Evolutionary conservation across 1,140 invertebrate genomes (phyloP), one percentile per base, ranked within the genome.

Genomic region (Ladona fulva): DNA sequence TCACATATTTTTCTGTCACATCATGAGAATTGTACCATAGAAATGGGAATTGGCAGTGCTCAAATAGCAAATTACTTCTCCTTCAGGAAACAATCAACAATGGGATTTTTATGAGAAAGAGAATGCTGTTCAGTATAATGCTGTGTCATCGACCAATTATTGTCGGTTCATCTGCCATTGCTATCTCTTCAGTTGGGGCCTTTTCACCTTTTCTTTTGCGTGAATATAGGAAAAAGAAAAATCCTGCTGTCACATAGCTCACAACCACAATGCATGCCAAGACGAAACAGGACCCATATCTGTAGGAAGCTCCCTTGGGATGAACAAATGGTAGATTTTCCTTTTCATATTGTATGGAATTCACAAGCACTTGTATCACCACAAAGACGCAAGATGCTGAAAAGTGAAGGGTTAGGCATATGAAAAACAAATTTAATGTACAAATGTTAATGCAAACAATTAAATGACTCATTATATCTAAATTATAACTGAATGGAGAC

Each of bases 171-270:
- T 95, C 94, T 24, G 93, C 93, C 89, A 93, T 91, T 0, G 92
- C 92, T 24, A 93, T 85, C 81, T 93, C 91, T 80, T 94, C 93
- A 24, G 89, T 92, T 0, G 90, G 90, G 10, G 92, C 92, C 81
- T 93, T 93, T 79, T 92, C 90, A 12, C 93, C 90, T 86, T 95
- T 95, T 82, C 92, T 89, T 78, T 96, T 95, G 76, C 91, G 89
- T 0, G 94, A 95, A 82, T 91, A 94, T 81, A 93, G 86, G 75
- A 95, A 89, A 83, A 95, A 95, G 73, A 90, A 87, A 25, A 90
- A 86, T 6, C 92, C 92, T 7, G 92, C 88, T 24, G 91, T 80
- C 14, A 93, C 82, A 83, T 92, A 93, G n/a, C 90, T 86, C 7
- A 90, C 84, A 76, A 95, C 94, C 0, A 92, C 92, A 77, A 93